Evolutionary conservation across 2,113 vertebrate species (phyloP), one percentile per base, ranked within the genome.

Genomic region (Trinectes maculatus): DNA sequence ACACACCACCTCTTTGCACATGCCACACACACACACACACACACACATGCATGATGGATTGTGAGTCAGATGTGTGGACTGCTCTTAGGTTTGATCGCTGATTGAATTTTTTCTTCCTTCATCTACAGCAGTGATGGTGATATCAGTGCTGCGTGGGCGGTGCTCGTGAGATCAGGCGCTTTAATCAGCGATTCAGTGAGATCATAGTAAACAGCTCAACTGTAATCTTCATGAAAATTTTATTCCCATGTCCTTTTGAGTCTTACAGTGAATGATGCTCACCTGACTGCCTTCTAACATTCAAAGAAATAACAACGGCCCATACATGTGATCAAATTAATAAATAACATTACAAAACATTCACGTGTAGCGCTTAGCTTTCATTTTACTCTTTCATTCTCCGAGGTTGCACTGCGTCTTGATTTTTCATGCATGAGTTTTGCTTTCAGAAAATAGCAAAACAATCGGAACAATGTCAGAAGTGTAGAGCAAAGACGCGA

Each of bases 71-170:
- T 49, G 61, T 79, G 53, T 52, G 59, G 55, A 56, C 56, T 31
- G 39, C 51, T 59, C 49, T 51, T 52, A 33, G 15, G 44, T 46
- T 54, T 43, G 13, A 52, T 55, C 71, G 43, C 28, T 72, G 74
- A 81, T 81, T 79, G 83, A n/a, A 82, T 87, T 87, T 84, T 71
- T 46, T 33, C 55, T 54, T 79, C 39, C 62, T 58, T 51, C 34
- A 54, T 75, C 55, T 55, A 29, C 28, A 52, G 60, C 63, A 33
- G 31, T 21, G 43, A 65, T 21, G 25, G 58, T 25, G 61, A 65
- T 71, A 63, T 48, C 18, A n/a, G 19, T 8, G 16, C 67, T 61
- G 51, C 53, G 56, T 19, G 24, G 56, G 68, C 25, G 69, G 71
- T 3, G 25, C n/a, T 56, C 39, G 25, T 3, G 26, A 66, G 25